Percentiles rank a stretch among this genome's conserved stretches.
Conservation (phyloP, 2,113 vertebrate genomes). For the Callospermophilus lateralis region DNA sequence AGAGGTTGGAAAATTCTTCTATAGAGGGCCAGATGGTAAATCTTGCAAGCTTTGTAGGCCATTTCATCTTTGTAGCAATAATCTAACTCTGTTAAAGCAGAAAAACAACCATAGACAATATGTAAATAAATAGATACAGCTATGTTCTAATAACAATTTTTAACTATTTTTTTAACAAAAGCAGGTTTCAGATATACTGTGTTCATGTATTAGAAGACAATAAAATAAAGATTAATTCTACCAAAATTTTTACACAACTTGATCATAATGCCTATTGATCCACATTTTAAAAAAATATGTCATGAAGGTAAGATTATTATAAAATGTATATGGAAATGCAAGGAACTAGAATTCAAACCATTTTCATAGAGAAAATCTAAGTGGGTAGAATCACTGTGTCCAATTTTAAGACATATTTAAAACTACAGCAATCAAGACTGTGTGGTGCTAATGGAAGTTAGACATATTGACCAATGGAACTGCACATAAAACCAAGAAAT, state of each 20-base stretch:
- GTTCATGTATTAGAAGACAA: neutral
- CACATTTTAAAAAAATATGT: neutral
- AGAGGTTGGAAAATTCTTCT: neutral
- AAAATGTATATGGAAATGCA: conserved; percentile 43
- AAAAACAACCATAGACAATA: neutral
- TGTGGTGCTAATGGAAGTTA: neutral
- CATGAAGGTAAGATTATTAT: conserved; percentile 6
- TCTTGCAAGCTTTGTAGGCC: neutral
- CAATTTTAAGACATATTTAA: neutral
- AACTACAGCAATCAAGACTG: neutral
- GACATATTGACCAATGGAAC: neutral
- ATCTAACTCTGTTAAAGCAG: neutral
- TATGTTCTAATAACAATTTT: neutral
- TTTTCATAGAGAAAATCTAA: neutral
- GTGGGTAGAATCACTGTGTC: neutral
- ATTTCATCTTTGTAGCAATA: neutral
- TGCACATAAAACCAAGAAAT: neutral
- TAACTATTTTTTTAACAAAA: neutral
- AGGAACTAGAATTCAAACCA: neutral
- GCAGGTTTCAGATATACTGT: neutral
- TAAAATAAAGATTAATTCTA: neutral
- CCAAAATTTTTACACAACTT: neutral
- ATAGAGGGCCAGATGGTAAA: neutral
- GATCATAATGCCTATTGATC: neutral
- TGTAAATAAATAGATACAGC: neutral